Evolutionary conservation across 2,113 vertebrate genomes (phyloP).

Genomic region (Grammomys surdaster): DNA sequence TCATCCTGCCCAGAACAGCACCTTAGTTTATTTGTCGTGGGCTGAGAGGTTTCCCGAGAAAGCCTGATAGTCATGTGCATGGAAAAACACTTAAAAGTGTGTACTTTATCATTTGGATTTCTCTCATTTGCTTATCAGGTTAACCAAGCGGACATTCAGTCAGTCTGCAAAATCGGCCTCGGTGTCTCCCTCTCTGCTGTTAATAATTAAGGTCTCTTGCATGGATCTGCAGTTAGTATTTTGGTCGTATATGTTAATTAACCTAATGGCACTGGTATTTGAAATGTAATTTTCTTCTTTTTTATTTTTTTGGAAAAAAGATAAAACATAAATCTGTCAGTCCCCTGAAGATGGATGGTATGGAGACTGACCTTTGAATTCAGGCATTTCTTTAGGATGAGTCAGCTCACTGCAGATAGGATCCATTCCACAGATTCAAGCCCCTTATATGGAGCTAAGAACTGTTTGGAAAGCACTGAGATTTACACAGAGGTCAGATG

Average conservation of each 20-base stretch:
- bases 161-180: constrained; percentile 9
- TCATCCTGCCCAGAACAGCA: background rate
- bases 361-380: background rate
- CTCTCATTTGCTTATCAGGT: constrained; percentile 51
- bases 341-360: background rate
- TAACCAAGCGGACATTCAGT: background rate
- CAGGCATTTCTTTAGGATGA: background rate
- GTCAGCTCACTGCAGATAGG: background rate
- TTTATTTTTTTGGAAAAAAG: background rate
- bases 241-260: background rate
- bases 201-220: background rate
- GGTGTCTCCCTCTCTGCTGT: background rate
- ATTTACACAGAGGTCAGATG: constrained; percentile 34
- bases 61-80: background rate
- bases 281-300: background rate
- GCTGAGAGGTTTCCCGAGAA: constrained; percentile 31
- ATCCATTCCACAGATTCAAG: background rate
- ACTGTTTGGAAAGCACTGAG: constrained; percentile 12
- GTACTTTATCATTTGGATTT: constrained; percentile 28
- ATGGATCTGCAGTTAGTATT: background rate
- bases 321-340: background rate
- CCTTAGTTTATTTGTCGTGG: constrained; percentile 42
- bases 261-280: background rate
- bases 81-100: constrained; percentile 63
- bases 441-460: background rate